These are phyloP conservation scores for Aplysia californica DNA, from an alignment of 1,140 invertebrate genomes.

Conservation along the genomic window DNA sequence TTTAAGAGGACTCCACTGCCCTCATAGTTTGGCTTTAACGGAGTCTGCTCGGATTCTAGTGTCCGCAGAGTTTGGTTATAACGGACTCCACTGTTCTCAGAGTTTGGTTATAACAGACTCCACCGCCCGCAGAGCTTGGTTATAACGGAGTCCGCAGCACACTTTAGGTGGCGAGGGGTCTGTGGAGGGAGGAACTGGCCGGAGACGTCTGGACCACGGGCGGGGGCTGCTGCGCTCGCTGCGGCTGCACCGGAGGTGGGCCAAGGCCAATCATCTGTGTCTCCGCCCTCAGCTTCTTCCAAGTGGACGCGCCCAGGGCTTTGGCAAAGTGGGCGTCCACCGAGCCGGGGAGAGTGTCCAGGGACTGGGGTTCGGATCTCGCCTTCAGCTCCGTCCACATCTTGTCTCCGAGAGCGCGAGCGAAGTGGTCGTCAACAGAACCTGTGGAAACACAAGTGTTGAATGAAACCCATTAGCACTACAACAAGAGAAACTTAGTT, in stretches of 20 bases:
- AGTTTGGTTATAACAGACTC: too few relatives aligned
- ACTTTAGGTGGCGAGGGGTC: neutral
- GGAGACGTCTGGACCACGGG: neutral
- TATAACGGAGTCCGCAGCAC: too few relatives aligned
- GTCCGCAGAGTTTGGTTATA: too few relatives aligned
- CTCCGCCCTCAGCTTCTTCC: constrained; percentile 79
- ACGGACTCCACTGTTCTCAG: too few relatives aligned
- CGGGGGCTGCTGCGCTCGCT: too few relatives aligned
- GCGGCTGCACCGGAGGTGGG: neutral
- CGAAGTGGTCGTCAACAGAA: constrained; percentile 67
- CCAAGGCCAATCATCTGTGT: constrained; percentile 32
- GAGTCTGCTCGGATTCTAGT: too few relatives aligned
- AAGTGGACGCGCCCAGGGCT: constrained; percentile 92
- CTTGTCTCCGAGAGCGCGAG: constrained; percentile 60
- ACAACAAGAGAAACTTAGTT: too few relatives aligned
- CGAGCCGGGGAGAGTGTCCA: constrained; percentile 56
- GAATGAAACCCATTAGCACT: constrained; percentile 27
- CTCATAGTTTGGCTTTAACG: too few relatives aligned
- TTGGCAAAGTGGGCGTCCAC: constrained; percentile 98
- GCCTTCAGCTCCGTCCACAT: constrained; percentile 63
- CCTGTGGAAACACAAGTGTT: too few relatives aligned
- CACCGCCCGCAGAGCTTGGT: too few relatives aligned
- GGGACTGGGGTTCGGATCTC: constrained; percentile 45
- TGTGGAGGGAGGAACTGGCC: neutral
- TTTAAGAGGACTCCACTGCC: too few relatives aligned